A percentile compares a stretch with the other conserved stretches of the same genome.
These are phyloP conservation scores for Lypha dubia DNA, from an alignment of 2,888 invertebrate species.

Conservation along the genomic window DNA sequence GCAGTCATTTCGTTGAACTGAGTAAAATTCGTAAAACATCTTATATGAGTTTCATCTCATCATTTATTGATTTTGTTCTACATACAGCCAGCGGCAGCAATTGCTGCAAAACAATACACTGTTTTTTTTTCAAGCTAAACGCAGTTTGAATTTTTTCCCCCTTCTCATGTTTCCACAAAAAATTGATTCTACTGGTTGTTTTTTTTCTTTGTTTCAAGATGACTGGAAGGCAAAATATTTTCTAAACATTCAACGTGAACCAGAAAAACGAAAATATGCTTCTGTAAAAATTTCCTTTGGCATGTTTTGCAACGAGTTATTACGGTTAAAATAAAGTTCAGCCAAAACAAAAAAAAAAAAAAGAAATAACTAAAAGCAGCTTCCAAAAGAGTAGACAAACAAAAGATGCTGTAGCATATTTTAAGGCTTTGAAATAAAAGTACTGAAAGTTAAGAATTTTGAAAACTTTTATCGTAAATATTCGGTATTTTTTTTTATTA, in stretches of 20 bases:
- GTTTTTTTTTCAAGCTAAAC: not conserved
- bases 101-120: constrained; percentile 10
- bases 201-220: not conserved
- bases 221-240: not conserved
- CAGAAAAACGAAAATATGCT: not conserved
- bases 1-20: not conserved
- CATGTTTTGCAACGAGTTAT: not conserved
- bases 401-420: not conserved
- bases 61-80: not conserved
- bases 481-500: not conserved
- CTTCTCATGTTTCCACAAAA: no score
- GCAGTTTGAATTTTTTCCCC: not conserved
- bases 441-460: not conserved
- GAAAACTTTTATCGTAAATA: not conserved
- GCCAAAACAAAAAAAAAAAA: not conserved
- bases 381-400: not conserved
- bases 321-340: not conserved
- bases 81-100: constrained; percentile 14
- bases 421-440: not conserved
- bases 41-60: not conserved
- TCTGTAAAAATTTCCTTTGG: not conserved
- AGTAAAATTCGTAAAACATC: not conserved
- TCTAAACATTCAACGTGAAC: constrained; percentile 7
- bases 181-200: constrained; percentile 1
- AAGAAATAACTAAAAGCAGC: not conserved